Percentiles rank a stretch among this genome's conserved stretches.
These are phyloP conservation scores for Ispidina lecontei DNA, from an alignment of 2,797 vertebrate species.

Conservation along the genomic window DNA sequence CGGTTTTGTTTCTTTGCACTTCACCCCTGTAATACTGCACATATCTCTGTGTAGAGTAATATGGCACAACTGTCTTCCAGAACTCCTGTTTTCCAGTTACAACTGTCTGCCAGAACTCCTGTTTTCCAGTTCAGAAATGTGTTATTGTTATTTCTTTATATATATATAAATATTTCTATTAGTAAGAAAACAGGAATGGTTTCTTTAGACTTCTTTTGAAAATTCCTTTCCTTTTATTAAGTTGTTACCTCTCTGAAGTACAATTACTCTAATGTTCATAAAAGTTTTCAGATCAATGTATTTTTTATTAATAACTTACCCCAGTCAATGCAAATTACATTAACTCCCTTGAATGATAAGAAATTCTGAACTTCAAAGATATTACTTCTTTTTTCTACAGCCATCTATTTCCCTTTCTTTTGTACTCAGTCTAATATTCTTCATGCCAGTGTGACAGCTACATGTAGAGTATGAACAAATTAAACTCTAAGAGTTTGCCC, in stretches of 20 bases:
- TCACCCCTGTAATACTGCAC: not conserved
- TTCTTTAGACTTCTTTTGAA: not conserved
- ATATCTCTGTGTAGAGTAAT: not conserved
- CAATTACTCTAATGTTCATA: not conserved
- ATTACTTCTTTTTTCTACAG: not conserved
- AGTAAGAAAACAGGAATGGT: not conserved
- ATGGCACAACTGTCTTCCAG: not conserved
- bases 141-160: not conserved
- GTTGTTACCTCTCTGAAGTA: not conserved
- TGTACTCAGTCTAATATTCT: not conserved
- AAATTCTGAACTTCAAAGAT: constrained; percentile 8
- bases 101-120: not conserved
- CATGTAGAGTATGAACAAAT: not conserved
- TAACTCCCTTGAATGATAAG: not conserved
- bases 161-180: not conserved
- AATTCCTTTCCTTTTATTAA: not conserved
- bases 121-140: not conserved
- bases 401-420: constrained; percentile 15
- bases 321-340: not conserved
- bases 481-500: not conserved
- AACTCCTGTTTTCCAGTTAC: not conserved
- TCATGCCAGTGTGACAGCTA: not conserved
- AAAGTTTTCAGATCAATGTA: not conserved
- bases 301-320: constrained; percentile 30
- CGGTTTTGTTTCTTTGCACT: not conserved